These are phyloP conservation scores for Glaucomys volans DNA, from an alignment of 2,113 vertebrate species.

Conservation along the genomic window DNA sequence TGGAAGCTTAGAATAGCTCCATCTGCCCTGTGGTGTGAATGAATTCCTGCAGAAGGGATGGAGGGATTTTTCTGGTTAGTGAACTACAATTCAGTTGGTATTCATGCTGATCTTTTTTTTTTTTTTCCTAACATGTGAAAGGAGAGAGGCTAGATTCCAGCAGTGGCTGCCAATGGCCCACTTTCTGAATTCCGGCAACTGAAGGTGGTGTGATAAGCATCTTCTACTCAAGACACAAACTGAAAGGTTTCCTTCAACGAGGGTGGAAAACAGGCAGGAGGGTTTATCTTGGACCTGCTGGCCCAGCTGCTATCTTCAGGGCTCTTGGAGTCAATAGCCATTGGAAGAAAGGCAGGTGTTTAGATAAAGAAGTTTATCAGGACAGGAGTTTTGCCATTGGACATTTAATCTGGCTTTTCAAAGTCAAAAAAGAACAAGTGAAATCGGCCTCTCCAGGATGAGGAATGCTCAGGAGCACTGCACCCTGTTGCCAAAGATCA, in stretches of 20 bases:
- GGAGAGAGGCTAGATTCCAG: background rate
- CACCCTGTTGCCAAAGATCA: background rate
- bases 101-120: background rate
- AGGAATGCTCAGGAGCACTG: background rate
- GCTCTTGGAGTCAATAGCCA: constrained; percentile 14
- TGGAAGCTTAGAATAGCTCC: constrained; percentile 29
- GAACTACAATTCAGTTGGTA: background rate
- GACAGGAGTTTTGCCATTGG: constrained; percentile 48
- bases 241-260: constrained; percentile 78
- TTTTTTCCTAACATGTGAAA: background rate
- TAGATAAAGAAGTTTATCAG: constrained; percentile 75
- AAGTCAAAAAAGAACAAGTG: constrained; percentile 13
- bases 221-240: constrained; percentile 61
- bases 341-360: constrained; percentile 71
- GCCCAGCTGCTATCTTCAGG: constrained; percentile 42
- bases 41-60: background rate
- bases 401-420: constrained; percentile 48
- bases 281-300: constrained; percentile 66
- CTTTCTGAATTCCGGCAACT: constrained; percentile 71
- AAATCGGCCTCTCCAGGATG: background rate
- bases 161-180: constrained; percentile 43
- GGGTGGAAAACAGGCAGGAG: constrained; percentile 50
- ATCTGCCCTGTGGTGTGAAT: background rate
- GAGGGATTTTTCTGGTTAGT: constrained; percentile 28
- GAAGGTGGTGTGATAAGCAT: constrained; percentile 65